Percentiles rank a stretch among this genome's conserved stretches.
These are phyloP conservation scores for Phymastichus coffea DNA, from an alignment of 1,140 invertebrate genomes.

Conservation along the genomic window DNA sequence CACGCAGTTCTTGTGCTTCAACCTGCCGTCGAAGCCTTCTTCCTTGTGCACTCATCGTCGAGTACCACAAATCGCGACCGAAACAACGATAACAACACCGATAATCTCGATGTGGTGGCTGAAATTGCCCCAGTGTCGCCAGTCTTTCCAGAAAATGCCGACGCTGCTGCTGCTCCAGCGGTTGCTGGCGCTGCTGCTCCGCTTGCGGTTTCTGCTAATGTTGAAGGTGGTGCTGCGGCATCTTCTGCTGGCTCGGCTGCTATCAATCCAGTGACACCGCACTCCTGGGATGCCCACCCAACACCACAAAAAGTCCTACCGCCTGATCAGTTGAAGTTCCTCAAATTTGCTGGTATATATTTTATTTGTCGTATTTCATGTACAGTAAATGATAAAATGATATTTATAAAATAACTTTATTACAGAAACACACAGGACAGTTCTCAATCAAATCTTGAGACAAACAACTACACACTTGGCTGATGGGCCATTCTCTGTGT, in stretches of 20 bases:
- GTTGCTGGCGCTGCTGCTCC: constrained; percentile 40
- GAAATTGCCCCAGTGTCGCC: constrained; percentile 52
- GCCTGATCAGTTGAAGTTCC: constrained; percentile 72
- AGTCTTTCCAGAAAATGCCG: constrained; percentile 47
- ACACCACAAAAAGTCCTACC: constrained; percentile 48
- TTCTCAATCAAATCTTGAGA: constrained; percentile 88
- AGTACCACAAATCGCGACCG: constrained; percentile 50
- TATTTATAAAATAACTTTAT: constrained; percentile 25
- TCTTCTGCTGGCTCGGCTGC: constrained; percentile 36
- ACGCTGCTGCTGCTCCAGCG: constrained; percentile 37
- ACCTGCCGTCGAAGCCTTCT: constrained; percentile 90
- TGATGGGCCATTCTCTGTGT: constrained; percentile 86
- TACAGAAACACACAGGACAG: constrained; percentile 83
- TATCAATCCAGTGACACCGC: constrained; percentile 37
- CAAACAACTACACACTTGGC: constrained; percentile 83
- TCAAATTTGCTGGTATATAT: constrained; percentile 73
- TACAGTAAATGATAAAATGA: background rate
- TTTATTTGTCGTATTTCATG: background rate
- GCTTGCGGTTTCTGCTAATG: constrained; percentile 44
- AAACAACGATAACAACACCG: constrained; percentile 40
- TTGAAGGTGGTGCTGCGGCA: constrained; percentile 38
- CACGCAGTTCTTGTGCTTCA: constrained; percentile 89
- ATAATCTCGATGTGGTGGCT: constrained; percentile 45
- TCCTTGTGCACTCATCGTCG: constrained; percentile 80
- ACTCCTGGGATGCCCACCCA: constrained; percentile 45